Base-by-base conservation (phyloP, 1,140 invertebrate genomes). In the Rhagoletis pomonella region DNA sequence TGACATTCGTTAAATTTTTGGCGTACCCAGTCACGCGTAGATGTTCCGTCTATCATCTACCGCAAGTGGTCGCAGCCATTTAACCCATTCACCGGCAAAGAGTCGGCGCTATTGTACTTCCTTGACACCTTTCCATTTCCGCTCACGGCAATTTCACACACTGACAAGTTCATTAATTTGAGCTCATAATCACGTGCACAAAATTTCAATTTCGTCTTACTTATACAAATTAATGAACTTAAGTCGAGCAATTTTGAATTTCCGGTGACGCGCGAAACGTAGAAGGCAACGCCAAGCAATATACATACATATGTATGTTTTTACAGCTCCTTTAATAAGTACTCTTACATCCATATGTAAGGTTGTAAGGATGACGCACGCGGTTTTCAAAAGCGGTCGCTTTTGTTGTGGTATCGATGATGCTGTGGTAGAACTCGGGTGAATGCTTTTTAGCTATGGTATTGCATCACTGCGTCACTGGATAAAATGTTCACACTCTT, bases 181-280 rank as follows among this genome's bases (percentile, higher is more conserved):
- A 14, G 67, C 44, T 73, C 42, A 47, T 73, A 73, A 73, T 73
- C 67, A 73, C 67, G 67, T 73, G 42, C 67, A 47, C 42, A 42
- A 47, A 73, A 73, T 44, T 73, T 73, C 67, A 39, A 73, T 73
- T 73, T 73, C 67, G 67, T 73, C 12, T 73, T 73, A 73, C 12
- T 73, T 73, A 73, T 73, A 39, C 42, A 73, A 73, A 73, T 73
- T 73, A 73, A 73, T 73, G 67, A 73, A 39, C 12, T 73, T 73
- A 73, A 73, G 67, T n/a, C 67, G 42, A 73, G 67, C 44, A 73
- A 42, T 73, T 73, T 47, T 17, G 65, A 4, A 39, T 14, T 73
- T 73, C 42, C 67, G 67, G 12, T 47, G 42, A 44, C 3, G 67
- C 3, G 67, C 67, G 6, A 73, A 4, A 12, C 14, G 44, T 4